Base-by-base conservation (phyloP, 2,797 vertebrate species). In the Crossoptilon crossoptilon region DNA sequence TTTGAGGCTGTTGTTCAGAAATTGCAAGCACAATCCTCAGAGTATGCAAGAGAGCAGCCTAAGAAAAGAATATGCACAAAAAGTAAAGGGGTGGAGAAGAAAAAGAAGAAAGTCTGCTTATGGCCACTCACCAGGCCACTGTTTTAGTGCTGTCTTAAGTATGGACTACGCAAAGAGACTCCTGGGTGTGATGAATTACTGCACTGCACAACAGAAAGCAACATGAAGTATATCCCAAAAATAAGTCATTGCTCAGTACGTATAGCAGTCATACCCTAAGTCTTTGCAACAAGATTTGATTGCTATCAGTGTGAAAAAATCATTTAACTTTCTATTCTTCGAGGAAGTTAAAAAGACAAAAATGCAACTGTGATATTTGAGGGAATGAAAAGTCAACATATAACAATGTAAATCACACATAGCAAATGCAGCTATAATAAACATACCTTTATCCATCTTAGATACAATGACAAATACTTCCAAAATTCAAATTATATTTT, bases 391-490 rank as follows among this genome's bases (percentile, higher is more conserved):
- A 95, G 95, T 95, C 95, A 95, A 95, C 88, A 93, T 95, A 94
- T 95, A 96, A 94, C 92, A 95, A 95, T 96, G 92, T 95, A 96
- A 95, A 96, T 96, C 94, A 95, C 89, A 95, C 82, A 94, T 87
- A 95, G 91, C 95, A 95, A 96, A 96, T 94, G 94, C 91, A 79
- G 87, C 92, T 95, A 94, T 96, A 94, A 96, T 96, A 96, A 96
- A 96, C 90, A 95, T 95, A 96, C 96, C 87, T 95, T 96, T 95
- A 96, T 96, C 94, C 95, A 92, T 84, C 92, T 92, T 72, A 93
- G 93, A 96, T 93, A 95, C 91, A 95, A 96, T 94, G 92, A 95
- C 94, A 96, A 96, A 96, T 95, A 95, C 91, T 93, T 96, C 91
- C 79, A 92, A 96, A 95, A 95, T 96, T 96, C 93, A 96, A 95